These are phyloP conservation scores for Sebastes nivosus DNA, from an alignment of 2,797 vertebrate species.

Conservation along the genomic window DNA sequence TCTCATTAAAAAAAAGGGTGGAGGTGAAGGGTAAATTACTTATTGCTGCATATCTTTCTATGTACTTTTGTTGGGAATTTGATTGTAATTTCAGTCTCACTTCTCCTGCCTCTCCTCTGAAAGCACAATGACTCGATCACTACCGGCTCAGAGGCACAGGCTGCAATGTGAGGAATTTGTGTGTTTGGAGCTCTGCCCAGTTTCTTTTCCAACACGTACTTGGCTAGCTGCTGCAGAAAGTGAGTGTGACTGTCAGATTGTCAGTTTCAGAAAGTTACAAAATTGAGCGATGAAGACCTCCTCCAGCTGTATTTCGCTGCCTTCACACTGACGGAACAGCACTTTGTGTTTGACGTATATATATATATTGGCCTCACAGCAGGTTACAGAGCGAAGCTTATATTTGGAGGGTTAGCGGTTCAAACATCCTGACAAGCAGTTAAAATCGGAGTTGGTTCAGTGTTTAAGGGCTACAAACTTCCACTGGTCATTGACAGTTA, in stretches of 20 bases:
- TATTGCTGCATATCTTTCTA: not conserved
- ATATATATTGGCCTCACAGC: not conserved
- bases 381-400: not conserved
- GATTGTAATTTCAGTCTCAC: constrained; percentile 15
- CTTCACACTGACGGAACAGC: not conserved
- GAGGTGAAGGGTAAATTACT: not conserved
- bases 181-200: constrained; percentile 12
- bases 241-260: not conserved
- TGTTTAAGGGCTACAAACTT: not conserved
- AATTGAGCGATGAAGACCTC: constrained; percentile 26
- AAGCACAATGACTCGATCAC: not conserved
- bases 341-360: not conserved
- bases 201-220: constrained; percentile 13
- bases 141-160: not conserved
- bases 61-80: constrained; percentile 9
- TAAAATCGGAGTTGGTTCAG: not conserved
- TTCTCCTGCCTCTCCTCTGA: constrained; percentile 4
- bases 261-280: constrained; percentile 8
- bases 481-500: not conserved
- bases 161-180: constrained; percentile 14
- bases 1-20: not conserved
- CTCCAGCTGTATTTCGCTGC: not conserved
- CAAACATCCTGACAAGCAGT: constrained; percentile 4
- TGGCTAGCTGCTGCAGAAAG: constrained; percentile 11
- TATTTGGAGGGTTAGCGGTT: constrained; percentile 3